Evolutionary conservation across 2,113 vertebrate genomes (phyloP).

Genomic region (Holacanthus passer): DNA sequence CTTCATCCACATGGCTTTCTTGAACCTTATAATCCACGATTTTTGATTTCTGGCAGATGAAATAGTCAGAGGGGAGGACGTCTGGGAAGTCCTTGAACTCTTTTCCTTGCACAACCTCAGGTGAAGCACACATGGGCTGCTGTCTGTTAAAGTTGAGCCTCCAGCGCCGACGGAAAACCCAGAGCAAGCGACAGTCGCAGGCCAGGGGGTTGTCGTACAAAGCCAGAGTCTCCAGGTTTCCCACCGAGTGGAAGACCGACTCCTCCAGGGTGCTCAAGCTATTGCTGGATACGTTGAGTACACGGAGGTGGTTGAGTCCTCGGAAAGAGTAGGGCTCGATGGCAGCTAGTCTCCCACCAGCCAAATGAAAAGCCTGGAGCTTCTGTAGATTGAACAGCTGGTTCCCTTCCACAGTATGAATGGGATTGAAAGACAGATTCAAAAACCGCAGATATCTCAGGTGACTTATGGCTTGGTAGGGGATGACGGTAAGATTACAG

Average conservation of each 20-base stretch:
- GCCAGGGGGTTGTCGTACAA: slow-evolving; percentile 96
- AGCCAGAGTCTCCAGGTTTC: slow-evolving; percentile 96
- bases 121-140: slow-evolving; percentile 93
- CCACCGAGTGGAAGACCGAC: slow-evolving; percentile 95
- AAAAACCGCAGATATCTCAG: slow-evolving; percentile 95
- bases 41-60: slow-evolving; percentile 94
- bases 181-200: slow-evolving; percentile 96
- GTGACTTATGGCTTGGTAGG: slow-evolving; percentile 95
- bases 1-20: slow-evolving; percentile 95
- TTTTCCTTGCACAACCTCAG: slow-evolving; percentile 92
- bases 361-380: slow-evolving; percentile 96
- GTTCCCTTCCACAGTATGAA: slow-evolving; percentile 92
- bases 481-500: slow-evolving; percentile 93
- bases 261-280: slow-evolving; percentile 94
- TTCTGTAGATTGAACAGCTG: slow-evolving; percentile 93
- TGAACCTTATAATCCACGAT: slow-evolving; percentile 94
- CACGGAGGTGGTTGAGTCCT: slow-evolving; percentile 94
- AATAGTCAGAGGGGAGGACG: slow-evolving; percentile 90
- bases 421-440: slow-evolving; percentile 98
- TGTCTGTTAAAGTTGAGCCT: slow-evolving; percentile 96
- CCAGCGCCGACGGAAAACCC: slow-evolving; percentile 97
- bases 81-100: slow-evolving; percentile 99
- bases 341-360: slow-evolving; percentile 89
- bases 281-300: slow-evolving; percentile 96
- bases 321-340: slow-evolving; percentile 97